phyloP scores from a whole-genome alignment of 2,888 invertebrate genomes.

The Coelinius sp. region DNA sequence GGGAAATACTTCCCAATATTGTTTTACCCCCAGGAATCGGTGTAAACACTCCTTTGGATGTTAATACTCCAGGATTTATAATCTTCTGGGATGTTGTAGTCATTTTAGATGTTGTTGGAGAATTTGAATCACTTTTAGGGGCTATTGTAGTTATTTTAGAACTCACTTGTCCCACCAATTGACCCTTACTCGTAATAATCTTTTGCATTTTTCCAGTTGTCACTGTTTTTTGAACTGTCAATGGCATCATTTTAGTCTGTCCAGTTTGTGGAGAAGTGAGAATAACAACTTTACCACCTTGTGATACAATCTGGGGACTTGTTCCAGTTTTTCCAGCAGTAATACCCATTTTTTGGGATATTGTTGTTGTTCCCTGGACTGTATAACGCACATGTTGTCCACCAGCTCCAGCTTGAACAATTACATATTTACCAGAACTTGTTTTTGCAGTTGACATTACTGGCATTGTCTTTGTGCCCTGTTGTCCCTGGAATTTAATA shows the following conservation, averaged over 20 bases:
- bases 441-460: slow-evolving; percentile 58
- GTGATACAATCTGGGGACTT: slow-evolving; percentile 65
- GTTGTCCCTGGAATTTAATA: slow-evolving; percentile 59
- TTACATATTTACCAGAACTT: slow-evolving; percentile 63
- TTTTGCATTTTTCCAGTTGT: slow-evolving; percentile 72
- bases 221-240: slow-evolving; percentile 67
- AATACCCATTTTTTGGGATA: slow-evolving; percentile 59
- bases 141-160: slow-evolving; percentile 56
- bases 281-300: slow-evolving; percentile 67
- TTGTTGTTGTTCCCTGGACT: slow-evolving; percentile 59
- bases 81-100: slow-evolving; percentile 7
- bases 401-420: slow-evolving; percentile 62
- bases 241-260: slow-evolving; percentile 61
- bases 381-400: slow-evolving; percentile 63
- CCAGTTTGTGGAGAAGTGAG: slow-evolving; percentile 63
- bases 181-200: slow-evolving; percentile 75
- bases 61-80: slow-evolving; percentile 52
- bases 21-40: slow-evolving; percentile 67
- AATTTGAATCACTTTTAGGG: slow-evolving; percentile 66
- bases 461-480: slow-evolving; percentile 49
- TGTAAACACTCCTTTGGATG: slow-evolving; percentile 67
- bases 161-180: slow-evolving; percentile 68
- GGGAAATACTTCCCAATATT: slow-evolving; percentile 54
- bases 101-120: slow-evolving; percentile 56
- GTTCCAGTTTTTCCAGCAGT: slow-evolving; percentile 47